Evolutionary conservation across 1,140 invertebrate genomes (phyloP), one percentile per base, ranked within the genome.

Genomic region (Leptestheria dahalacensis): DNA sequence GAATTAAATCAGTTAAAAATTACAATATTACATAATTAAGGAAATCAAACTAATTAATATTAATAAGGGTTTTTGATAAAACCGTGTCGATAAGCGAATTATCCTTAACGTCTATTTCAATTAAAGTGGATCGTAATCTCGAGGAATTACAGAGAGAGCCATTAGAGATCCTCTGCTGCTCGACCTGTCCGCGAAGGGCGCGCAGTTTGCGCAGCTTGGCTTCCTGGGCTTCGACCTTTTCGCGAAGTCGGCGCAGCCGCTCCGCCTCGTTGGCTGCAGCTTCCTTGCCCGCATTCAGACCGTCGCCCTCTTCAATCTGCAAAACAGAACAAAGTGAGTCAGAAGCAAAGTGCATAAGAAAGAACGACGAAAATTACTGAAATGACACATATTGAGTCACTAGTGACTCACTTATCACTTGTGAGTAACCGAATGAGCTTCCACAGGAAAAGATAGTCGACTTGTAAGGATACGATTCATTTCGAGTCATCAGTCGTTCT

Each of bases 141-240:
- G n/a, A n/a, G n/a, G n/a, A n/a, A n/a, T n/a, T 76, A 94, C 91
- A 92, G 66, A 94, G 81, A 65, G 86, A 87, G 62, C 86, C 83
- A 78, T 94, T 94, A 72, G 83, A 88, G 70, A 84, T 82, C 71
- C 89, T 87, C 68, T 88, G 88, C 66, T 91, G 82, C 70, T 93
- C 88, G 61, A 92, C 88, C 77, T 96, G 91, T 57, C 91, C 91
- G 61, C 90, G 78, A 63, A 96, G 77, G 25, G 91, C 87, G 68
- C 90, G 75, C 68, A 97, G 75, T 70, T 91, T 87, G 65, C 89
- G 80, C 66, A 96, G 76, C 74, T 95, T 95, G 68, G 88, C 81
- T 73, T 97, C 92, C 73, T 97, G 92, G 24, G 87, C 84, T 70
- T 95, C 90, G 59, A 96, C 87, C 62, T 88, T 82, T 66, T 96